Evolutionary conservation across 2,113 vertebrate genomes (phyloP).

Genomic region (Australoheros scitulus): DNA sequence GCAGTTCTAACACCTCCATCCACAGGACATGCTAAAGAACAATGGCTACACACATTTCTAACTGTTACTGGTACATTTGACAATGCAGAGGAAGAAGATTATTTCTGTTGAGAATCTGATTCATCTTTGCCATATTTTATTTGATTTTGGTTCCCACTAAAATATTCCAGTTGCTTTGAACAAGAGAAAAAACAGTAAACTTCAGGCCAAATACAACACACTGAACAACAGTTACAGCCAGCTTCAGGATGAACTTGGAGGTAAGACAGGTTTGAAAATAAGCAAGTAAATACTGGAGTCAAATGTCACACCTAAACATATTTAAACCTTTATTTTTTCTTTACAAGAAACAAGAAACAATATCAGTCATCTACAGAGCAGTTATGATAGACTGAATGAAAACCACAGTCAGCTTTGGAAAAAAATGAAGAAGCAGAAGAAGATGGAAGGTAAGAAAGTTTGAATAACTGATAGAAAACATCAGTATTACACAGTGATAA

Average conservation of each 20-base stretch:
- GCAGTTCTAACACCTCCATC: neutral
- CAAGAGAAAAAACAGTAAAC: too few relatives aligned
- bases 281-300: neutral
- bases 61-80: too few relatives aligned
- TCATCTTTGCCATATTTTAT: too few relatives aligned
- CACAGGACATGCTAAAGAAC: neutral
- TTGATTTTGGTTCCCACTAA: too few relatives aligned
- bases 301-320: too few relatives aligned
- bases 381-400: neutral
- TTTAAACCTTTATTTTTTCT: neutral
- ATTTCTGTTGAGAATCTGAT: too few relatives aligned
- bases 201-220: too few relatives aligned
- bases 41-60: too few relatives aligned
- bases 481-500: neutral
- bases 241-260: neutral
- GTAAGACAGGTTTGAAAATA: neutral
- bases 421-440: neutral
- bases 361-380: neutral
- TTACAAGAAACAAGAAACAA: neutral
- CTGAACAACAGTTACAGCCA: neutral
- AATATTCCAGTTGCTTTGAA: too few relatives aligned
- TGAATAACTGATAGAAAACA: neutral
- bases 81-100: too few relatives aligned
- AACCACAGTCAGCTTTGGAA: neutral
- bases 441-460: neutral